Evolutionary conservation across 2,888 invertebrate species (phyloP).

Genomic region (Thymelicus lineola): DNA sequence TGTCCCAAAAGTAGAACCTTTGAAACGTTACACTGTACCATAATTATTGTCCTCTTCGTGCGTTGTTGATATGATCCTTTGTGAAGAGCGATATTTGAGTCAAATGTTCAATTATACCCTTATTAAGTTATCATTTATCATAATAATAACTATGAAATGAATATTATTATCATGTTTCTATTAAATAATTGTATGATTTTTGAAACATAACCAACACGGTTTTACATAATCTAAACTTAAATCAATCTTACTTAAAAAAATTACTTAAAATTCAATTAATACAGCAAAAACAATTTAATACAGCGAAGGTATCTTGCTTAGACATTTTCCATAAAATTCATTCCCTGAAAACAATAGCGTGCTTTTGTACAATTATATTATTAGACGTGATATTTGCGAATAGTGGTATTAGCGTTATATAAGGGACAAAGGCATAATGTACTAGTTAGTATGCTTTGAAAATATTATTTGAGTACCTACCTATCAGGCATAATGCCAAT

Average conservation of each 20-base stretch:
- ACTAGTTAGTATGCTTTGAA: background rate
- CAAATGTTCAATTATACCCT: background rate
- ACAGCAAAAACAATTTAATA: no score
- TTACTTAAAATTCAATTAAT: background rate
- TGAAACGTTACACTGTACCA: constrained; percentile 10
- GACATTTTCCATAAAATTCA: constrained; percentile 23
- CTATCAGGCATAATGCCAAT: background rate
- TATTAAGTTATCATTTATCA: no score
- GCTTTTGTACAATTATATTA: constrained; percentile 25
- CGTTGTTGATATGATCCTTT: background rate
- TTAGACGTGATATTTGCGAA: constrained; percentile 27
- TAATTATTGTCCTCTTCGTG: constrained; percentile 9
- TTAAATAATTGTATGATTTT: no score
- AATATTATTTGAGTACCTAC: background rate
- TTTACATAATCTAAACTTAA: background rate
- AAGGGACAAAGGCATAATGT: constrained; percentile 16
- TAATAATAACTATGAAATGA: no score
- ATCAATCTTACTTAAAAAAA: background rate
- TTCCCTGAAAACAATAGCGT: constrained; percentile 25
- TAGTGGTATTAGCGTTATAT: constrained; percentile 25
- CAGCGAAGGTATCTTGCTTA: background rate
- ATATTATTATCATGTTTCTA: no score
- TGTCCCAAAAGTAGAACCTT: constrained; percentile 4
- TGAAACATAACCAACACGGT: no score
- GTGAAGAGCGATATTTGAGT: constrained; percentile 6